Conservation (phyloP, 2,888 invertebrate genomes). For the Asteroscopus sphinx region DNA sequence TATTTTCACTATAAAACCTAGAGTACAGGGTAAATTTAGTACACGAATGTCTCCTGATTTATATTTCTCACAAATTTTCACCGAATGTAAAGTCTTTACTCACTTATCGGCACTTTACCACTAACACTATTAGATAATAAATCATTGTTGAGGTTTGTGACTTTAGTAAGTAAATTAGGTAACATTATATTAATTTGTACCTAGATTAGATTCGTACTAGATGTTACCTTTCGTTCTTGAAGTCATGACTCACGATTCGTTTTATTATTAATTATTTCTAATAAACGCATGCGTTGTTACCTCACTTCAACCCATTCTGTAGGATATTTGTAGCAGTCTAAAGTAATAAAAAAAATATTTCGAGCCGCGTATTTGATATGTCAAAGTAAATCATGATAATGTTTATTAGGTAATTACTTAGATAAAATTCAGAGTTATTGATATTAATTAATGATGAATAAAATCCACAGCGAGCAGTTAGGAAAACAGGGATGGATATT, state of each 20-base stretch:
- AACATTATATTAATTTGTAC: conserved; percentile 75
- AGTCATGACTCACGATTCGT: conserved; percentile 67
- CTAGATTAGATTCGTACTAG: conserved; percentile 78
- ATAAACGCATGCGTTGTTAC: conserved; percentile 70
- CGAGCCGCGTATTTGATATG: conserved; percentile 90
- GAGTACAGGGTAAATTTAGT: conserved; percentile 89
- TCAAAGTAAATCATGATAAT: conserved; percentile 89
- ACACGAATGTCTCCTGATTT: conserved; percentile 84
- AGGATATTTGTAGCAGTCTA: conserved; percentile 86
- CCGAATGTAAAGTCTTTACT: conserved; percentile 83
- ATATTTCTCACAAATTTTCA: conserved; percentile 83
- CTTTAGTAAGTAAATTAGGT: conserved; percentile 80
- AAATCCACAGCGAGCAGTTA: conserved; percentile 86
- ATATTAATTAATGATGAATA: conserved; percentile 76
- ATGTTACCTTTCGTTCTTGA: conserved; percentile 62
- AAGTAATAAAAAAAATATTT: conserved; percentile 84
- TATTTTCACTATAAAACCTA: conserved; percentile 87
- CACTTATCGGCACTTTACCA: conserved; percentile 84
- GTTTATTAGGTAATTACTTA: conserved; percentile 87
- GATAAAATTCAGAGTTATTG: conserved; percentile 83
- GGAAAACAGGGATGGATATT: conserved; percentile 89
- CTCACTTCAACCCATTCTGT: conserved; percentile 85
- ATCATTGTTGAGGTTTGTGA: conserved; percentile 85
- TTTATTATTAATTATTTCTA: conserved; percentile 66
- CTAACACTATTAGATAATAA: conserved; percentile 79